A percentile compares a stretch with the other conserved stretches of the same genome.
Conservation (phyloP, 1,140 invertebrate genomes). For the Anastrepha ludens region DNA sequence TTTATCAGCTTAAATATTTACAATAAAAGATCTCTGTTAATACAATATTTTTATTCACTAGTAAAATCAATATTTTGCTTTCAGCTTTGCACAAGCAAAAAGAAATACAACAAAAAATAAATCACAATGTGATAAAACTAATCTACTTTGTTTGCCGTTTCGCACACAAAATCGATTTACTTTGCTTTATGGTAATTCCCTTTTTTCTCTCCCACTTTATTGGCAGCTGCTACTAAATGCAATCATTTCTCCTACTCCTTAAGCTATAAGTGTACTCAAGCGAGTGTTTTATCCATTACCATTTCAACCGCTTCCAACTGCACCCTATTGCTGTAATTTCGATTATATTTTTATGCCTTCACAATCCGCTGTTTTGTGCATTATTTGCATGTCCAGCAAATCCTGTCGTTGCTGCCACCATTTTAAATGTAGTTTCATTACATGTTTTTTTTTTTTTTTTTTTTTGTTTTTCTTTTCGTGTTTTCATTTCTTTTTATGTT, state of each 20-base stretch:
- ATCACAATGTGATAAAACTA: slow-evolving; percentile 38
- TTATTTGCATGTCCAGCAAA: slow-evolving; percentile 50
- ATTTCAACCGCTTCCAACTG: not conserved
- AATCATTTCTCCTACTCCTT: not conserved
- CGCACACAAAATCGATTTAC: slow-evolving; percentile 41
- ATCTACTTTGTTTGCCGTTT: slow-evolving; percentile 36
- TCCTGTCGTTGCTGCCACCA: not conserved
- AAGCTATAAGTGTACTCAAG: slow-evolving; percentile 16
- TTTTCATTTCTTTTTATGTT: not conserved
- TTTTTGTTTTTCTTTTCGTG: not conserved
- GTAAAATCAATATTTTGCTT: slow-evolving; percentile 44
- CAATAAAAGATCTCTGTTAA: not conserved
- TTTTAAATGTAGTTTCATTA: slow-evolving; percentile 25
- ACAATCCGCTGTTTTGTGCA: slow-evolving; percentile 34
- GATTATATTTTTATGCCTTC: slow-evolving; percentile 45
- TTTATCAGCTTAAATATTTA: not conserved
- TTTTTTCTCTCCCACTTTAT: not conserved
- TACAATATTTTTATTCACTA: not conserved
- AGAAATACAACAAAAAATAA: not conserved
- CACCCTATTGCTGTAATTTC: slow-evolving; percentile 43
- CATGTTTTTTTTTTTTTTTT: not conserved
- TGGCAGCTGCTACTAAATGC: not conserved
- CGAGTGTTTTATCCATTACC: not conserved
- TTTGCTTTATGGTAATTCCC: slow-evolving; percentile 8
- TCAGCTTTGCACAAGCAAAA: not conserved